phyloP scores from a whole-genome alignment of 2,888 invertebrate genomes.

The Leucophora obtusa region DNA sequence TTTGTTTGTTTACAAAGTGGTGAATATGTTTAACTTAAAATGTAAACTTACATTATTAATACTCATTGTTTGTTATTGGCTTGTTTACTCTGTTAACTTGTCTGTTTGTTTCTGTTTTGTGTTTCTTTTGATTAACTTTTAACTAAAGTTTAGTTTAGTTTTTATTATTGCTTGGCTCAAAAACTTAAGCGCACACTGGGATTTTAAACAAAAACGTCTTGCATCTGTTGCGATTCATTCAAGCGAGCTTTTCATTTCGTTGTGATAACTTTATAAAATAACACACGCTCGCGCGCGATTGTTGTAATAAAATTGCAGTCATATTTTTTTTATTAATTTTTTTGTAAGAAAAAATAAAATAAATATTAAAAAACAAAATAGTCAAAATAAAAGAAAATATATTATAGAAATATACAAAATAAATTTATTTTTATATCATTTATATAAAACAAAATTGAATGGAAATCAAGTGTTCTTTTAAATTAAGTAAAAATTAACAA shows the following conservation, averaged over 20 bases:
- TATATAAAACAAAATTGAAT: background rate
- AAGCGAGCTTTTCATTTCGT: conserved; percentile 79
- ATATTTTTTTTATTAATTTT: conserved; percentile 2
- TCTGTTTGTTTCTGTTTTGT: conserved; percentile 22
- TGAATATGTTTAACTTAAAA: conserved; percentile 25
- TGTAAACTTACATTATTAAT: conserved; percentile 48
- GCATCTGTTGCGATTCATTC: conserved; percentile 76
- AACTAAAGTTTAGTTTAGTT: conserved; percentile 55
- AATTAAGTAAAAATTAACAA: conserved; percentile 4
- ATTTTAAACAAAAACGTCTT: conserved; percentile 76
- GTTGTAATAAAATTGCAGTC: conserved; percentile 25
- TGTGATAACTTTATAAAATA: conserved; percentile 76
- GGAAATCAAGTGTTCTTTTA: background rate
- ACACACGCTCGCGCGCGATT: conserved; percentile 73
- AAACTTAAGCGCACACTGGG: conserved; percentile 69
- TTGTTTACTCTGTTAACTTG: conserved; percentile 33
- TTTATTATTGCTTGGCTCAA: conserved; percentile 60
- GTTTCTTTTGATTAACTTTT: conserved; percentile 43
- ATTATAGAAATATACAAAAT: background rate
- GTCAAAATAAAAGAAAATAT: background rate
- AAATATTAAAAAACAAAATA: conserved; percentile 11
- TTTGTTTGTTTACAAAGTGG: conserved; percentile 16
- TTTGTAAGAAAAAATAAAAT: conserved; percentile 9
- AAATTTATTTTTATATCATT: background rate
- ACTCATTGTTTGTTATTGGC: conserved; percentile 25